Evolutionary conservation across 1,140 invertebrate species (phyloP), one percentile per base, ranked within the genome.

Genomic region (Mya arenaria): DNA sequence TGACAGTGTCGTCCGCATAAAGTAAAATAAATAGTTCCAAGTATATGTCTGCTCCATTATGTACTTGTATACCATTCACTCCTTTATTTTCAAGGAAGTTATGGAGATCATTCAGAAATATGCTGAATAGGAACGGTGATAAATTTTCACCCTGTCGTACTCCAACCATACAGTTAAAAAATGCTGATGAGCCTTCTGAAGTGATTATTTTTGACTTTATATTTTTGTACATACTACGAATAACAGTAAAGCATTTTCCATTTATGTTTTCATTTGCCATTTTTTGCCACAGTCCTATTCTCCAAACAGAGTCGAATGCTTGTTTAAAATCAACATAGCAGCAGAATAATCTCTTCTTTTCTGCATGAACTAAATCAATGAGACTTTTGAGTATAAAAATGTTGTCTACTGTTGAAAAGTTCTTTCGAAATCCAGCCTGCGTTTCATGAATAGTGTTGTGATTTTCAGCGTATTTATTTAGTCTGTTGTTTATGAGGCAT

Each of bases 71-170:
- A 15, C 25, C 17, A 8, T 28, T 19, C 13, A 25, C 36, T 17
- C 56, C 32, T 32, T 36, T 4, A 63, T 44, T 19, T 23, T 48
- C 23, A 44, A 28, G 55, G 41, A 30, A 68, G 15, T 28, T 3
- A 13, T 79, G 5, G 4, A 78, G 37, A 65, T 83, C 82, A 63
- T 83, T 83, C 60, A 77, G 56, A 65, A 48, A 83, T n/a, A 83
- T 10, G 10, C 73, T 28, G 56, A 82, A 83, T 48, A 83, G 25
- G n/a, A 66, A 41, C 0, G 63, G 82, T 2, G 82, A 83, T 17
- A 77, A n/a, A 44, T 72, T 83, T 71, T 78, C 82, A 28, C 82
- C 73, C 65, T 83, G 66, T 15, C 73, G 34, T 10, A 78, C 65
- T n/a, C 82, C 74, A 28, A 28, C 58, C 13, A 48, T 23, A 72